Evolutionary conservation across 2,797 vertebrate species (phyloP), one percentile per base, ranked within the genome.

Genomic region (Rhinichthys osculus): DNA sequence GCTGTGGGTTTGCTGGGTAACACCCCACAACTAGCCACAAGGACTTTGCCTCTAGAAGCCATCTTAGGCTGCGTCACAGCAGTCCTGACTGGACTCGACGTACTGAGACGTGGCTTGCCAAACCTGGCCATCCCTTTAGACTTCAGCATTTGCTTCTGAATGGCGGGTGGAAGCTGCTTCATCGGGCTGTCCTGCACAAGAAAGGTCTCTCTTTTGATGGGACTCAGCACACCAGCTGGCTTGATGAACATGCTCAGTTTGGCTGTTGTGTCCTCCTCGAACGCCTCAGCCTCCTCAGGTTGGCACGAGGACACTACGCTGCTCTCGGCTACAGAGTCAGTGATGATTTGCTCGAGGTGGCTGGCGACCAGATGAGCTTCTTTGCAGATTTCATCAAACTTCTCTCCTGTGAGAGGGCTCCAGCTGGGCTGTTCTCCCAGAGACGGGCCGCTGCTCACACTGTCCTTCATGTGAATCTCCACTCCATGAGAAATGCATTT

Each of bases 141-240:
- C 87, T 87, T 92, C 42, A 91, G 83, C 0, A 93, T 88, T 23
- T 89, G 90, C 14, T 91, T 92, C 90, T 94, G 96, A 81, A 97
- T 81, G 16, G 92, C 93, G 0, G 96, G 94, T 0, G 95, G 96
- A 74, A 97, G 94, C 84, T 95, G 92, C 85, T 93, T 96, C 67
- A 94, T 88, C 10, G 96, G 96, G 87, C 95, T 96, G 9, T 96
- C 96, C 88, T 92, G 89, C 64, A 99, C 94, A 44, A 93, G 96
- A 92, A 96, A 99, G 0, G 98, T 99, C 90, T 98, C 96, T 44
- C 97, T 94, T 88, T 97, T 99, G 77, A 95, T 90, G 7, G 97
- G 96, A 81, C 94, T 97, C 82, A 93, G 92, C 4, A 73, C 81
- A 7, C 78, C 52, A 19, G 86, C 79, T 11, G 93, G 88, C 7